Base-by-base conservation (phyloP, 2,797 vertebrate genomes). In the Gastrophryne carolinensis region DNA sequence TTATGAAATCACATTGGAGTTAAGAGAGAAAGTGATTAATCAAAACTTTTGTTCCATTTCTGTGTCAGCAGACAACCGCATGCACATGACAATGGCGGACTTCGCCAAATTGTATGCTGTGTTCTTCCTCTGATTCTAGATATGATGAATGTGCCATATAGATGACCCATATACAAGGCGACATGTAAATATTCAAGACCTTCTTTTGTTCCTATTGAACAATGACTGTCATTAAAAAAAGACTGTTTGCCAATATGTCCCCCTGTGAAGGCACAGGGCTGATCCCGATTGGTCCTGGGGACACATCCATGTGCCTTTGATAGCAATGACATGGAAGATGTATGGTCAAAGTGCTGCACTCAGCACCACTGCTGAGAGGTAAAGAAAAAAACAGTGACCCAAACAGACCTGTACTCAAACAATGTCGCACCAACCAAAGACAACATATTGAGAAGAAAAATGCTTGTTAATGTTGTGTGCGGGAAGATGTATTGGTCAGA, bases 391-490 rank as follows among this genome's bases (percentile, higher is more conserved):
- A 83, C 53, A 52, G 72, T 92, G 90, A 92, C 89, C 90, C 88
- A 92, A 90, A 88, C 67, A 90, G 88, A 87, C 89, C 87, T 80
- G 72, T 0, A 26, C 84, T 89, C 87, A 87, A 84, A 91, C 91
- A 93, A 91, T 92, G 90, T 86, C 88, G 82, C 90, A 91, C 90
- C 91, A 91, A 90, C 90, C 84, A 82, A 86, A 91, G 91, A 89
- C 91, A 91, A 86, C 90, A 84, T 89, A 92, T 91, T 88, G 90
- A 85, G 89, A 93, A 86, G 90, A 91, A 91, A 92, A 92, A 91
- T 91, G 89, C 89, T 89, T 88, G 87, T 89, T 90, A 90, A 88
- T 81, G 58, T 72, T 79, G 52, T 82, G 86, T 81, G 86, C 83
- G 87, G 83, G 90, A 92, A 91, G 90, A 92, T 93, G 84, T 91